Evolutionary conservation across 2,888 invertebrate genomes (phyloP).

Genomic region (Rhagium mordax): DNA sequence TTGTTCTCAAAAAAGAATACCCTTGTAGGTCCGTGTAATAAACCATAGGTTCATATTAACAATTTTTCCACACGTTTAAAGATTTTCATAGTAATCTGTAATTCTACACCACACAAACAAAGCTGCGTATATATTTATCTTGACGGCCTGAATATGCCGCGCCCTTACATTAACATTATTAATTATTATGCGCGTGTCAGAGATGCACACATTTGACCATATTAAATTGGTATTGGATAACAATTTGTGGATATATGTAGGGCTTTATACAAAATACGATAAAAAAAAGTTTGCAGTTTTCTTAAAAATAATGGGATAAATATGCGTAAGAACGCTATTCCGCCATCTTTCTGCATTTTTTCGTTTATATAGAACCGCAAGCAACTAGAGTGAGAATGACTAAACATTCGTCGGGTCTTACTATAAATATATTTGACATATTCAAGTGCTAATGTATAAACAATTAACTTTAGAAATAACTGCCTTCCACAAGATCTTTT

Average conservation of each 20-base stretch:
- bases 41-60: neutral
- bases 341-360: too few relatives aligned
- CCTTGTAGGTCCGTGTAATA: neutral
- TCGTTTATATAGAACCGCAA: too few relatives aligned
- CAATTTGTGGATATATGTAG: too few relatives aligned
- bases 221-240: too few relatives aligned
- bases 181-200: neutral
- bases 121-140: neutral
- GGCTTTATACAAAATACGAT: too few relatives aligned
- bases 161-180: neutral
- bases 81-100: neutral
- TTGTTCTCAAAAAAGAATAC: too few relatives aligned
- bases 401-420: neutral
- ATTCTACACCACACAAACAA: neutral
- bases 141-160: neutral
- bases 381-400: too few relatives aligned
- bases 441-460: neutral
- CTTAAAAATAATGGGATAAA: too few relatives aligned
- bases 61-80: neutral
- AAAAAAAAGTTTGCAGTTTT: too few relatives aligned
- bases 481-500: neutral
- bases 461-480: neutral
- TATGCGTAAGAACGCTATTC: too few relatives aligned
- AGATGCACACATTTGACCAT: neutral
- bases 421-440: neutral